These are phyloP conservation scores for Chrysomallon squamiferum DNA, from an alignment of 1,140 invertebrate species.

Conservation along the genomic window DNA sequence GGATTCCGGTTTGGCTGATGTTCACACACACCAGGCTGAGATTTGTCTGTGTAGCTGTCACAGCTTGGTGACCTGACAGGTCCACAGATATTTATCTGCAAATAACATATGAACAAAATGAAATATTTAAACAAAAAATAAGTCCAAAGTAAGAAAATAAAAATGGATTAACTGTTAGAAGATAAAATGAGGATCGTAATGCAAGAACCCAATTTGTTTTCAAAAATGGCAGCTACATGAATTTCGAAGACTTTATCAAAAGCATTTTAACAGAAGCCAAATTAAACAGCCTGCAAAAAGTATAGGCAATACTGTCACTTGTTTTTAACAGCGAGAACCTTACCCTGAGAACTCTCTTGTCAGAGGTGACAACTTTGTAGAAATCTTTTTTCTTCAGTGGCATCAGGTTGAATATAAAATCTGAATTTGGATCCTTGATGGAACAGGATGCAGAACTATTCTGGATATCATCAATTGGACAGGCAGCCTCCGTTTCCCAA, in stretches of 20 bases:
- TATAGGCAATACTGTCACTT: background rate
- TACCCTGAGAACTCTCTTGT: constrained; percentile 32
- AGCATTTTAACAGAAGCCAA: background rate
- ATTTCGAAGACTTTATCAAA: background rate
- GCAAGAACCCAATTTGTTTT: too few relatives aligned
- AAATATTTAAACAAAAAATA: too few relatives aligned
- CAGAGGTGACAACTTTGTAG: constrained; percentile 22
- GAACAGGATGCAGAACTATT: constrained; percentile 22
- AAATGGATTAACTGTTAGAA: too few relatives aligned
- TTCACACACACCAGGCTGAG: constrained; percentile 28
- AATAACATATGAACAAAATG: too few relatives aligned
- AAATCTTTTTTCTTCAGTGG: constrained; percentile 33
- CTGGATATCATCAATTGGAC: constrained; percentile 34
- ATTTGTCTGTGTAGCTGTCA: constrained; percentile 19
- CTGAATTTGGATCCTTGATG: constrained; percentile 42
- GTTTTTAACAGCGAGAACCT: background rate
- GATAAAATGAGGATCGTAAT: too few relatives aligned
- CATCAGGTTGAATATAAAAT: constrained; percentile 43
- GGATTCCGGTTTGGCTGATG: constrained; percentile 11
- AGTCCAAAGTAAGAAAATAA: too few relatives aligned
- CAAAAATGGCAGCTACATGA: too few relatives aligned
- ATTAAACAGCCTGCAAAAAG: background rate
- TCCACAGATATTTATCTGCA: constrained; percentile 53
- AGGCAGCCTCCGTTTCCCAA: constrained; percentile 61
- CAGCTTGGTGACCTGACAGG: constrained; percentile 11